Evolutionary conservation across 2,888 invertebrate species (phyloP).

Genomic region (Tipula lateralis): DNA sequence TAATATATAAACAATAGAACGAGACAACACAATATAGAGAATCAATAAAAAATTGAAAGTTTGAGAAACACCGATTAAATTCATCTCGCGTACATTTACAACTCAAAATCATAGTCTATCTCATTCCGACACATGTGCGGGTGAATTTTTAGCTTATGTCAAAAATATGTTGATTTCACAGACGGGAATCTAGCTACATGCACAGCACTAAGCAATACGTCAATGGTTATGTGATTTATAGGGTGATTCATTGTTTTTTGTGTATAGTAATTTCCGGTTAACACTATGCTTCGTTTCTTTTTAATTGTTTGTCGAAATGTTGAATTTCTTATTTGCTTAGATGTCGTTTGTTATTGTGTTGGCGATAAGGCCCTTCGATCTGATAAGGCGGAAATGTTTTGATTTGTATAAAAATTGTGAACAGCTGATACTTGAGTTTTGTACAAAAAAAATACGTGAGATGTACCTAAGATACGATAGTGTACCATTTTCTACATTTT

Average conservation of each 20-base stretch:
- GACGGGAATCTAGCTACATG: background rate
- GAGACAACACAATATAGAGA: background rate
- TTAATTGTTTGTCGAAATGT: background rate
- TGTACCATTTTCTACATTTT: background rate
- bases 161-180: background rate
- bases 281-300: background rate
- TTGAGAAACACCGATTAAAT: background rate
- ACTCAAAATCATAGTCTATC: background rate
- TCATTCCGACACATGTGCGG: background rate
- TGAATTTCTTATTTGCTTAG: background rate
- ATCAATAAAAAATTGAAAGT: background rate
- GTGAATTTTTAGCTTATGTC: background rate
- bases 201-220: background rate
- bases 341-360: background rate
- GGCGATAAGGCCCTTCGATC: background rate
- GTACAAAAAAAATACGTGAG: background rate
- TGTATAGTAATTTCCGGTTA: background rate
- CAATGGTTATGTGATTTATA: background rate
- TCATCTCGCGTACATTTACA: background rate
- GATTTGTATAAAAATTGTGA: too few species aligned
- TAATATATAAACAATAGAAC: background rate
- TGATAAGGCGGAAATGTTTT: background rate
- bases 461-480: background rate
- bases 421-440: too few species aligned
- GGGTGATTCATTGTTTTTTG: background rate